A percentile compares a stretch with the other conserved stretches of the same genome.
phyloP scores from a whole-genome alignment of 1,140 invertebrate species.

The Temnothorax curvispinosus region DNA sequence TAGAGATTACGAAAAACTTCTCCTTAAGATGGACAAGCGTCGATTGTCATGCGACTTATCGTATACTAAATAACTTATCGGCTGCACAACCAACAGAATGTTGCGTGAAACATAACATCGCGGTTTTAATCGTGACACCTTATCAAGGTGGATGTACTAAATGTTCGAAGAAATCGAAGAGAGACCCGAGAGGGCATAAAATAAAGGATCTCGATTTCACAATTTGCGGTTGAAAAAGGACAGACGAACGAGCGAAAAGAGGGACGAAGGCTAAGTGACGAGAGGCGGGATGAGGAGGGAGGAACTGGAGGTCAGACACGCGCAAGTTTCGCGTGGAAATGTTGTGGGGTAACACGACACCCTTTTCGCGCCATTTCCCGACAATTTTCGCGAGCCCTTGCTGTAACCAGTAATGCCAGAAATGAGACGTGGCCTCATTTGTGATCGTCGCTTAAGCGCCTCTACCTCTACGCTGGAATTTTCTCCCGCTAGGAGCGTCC shows the following conservation, averaged over 20 bases:
- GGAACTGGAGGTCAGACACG: constrained; percentile 77
- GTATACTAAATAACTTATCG: background rate
- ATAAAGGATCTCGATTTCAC: constrained; percentile 60
- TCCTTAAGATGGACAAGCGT: background rate
- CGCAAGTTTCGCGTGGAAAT: constrained; percentile 76
- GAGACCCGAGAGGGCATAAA: constrained; percentile 44
- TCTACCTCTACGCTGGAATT: no score
- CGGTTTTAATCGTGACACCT: constrained; percentile 56
- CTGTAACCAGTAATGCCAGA: background rate
- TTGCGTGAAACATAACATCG: constrained; percentile 55
- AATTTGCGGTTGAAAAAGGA: constrained; percentile 13
- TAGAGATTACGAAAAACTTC: background rate
- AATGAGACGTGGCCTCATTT: no score
- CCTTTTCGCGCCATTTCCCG: constrained; percentile 61
- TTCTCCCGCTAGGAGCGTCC: no score
- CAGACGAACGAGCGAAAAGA: constrained; percentile 25
- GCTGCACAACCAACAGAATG: background rate
- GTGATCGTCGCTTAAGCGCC: no score
- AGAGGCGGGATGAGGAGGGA: constrained; percentile 10
- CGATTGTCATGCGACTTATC: background rate
- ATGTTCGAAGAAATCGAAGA: constrained; percentile 28
- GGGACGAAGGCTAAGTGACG: background rate
- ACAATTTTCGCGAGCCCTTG: background rate
- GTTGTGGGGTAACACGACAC: constrained; percentile 61
- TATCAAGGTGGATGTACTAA: constrained; percentile 52